These are phyloP conservation scores for Eurosta solidaginis DNA, from an alignment of 1,140 invertebrate genomes.

Conservation along the genomic window DNA sequence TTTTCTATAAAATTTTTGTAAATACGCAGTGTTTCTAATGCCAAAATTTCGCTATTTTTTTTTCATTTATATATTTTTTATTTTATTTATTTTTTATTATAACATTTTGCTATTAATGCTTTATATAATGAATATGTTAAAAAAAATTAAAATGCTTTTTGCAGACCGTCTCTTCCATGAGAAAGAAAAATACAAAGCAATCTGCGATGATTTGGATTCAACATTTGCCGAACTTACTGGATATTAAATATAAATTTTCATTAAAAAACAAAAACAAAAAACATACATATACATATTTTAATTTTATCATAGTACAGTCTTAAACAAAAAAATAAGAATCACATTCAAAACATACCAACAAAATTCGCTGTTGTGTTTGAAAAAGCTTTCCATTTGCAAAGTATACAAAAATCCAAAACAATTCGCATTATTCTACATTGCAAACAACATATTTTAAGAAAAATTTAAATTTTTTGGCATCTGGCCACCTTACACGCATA, in stretches of 20 bases:
- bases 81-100: background rate
- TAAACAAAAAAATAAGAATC: conserved; percentile 25
- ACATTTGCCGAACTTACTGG: conserved; percentile 89
- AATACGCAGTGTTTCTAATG: background rate
- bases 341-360: conserved; percentile 10
- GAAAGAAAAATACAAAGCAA: conserved; percentile 94
- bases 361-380: background rate
- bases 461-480: background rate
- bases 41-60: background rate
- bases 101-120: conserved; percentile 10
- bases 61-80: background rate
- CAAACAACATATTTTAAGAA: too few species aligned
- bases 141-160: conserved; percentile 61
- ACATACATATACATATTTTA: conserved; percentile 35
- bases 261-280: too few species aligned
- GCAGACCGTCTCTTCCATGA: conserved; percentile 91
- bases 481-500: background rate
- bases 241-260: conserved; percentile 68
- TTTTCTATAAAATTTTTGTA: background rate
- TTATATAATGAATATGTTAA: conserved; percentile 24
- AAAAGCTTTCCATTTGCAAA: background rate
- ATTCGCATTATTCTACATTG: background rate
- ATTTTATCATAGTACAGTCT: background rate
- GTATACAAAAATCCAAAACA: background rate
- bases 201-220: conserved; percentile 97